Evolutionary conservation across 2,797 vertebrate species (phyloP), one percentile per base, ranked within the genome.

Genomic region (Acomys russatus): DNA sequence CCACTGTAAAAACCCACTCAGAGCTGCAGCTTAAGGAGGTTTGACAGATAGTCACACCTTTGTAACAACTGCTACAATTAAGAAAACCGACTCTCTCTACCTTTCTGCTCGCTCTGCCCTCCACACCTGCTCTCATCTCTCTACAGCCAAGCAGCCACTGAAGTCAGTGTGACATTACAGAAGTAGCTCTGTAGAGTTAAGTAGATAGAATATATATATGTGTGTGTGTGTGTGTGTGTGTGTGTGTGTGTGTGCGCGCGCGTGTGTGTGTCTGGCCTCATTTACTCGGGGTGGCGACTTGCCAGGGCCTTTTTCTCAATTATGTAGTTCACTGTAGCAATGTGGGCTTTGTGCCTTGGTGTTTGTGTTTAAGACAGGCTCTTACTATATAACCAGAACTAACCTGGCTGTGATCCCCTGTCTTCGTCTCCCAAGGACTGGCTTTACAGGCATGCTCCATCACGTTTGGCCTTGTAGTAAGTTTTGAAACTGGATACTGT

Each of bases 181-280:
- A 83, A 74, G 12, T 44, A 6, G 30, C n/a, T 96, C 88, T 92
- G n/a, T 23, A 85, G 54, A 87, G 76, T 96, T 73, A n/a, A 85
- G 38, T 12, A 80, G 35, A 15, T 12, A 61, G 12, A 7, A 33
- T 25, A 33, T 25, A 8, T 12, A 15, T 28, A 49, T 74, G 54
- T 66, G 71, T 61, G 35, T 63, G n/a, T 66, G 30, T 44, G 44
- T 44, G 44, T 44, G 44, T 44, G 44, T 44, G 44, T 44, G 44
- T 44, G 44, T 44, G 44, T 44, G 44, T 44, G 44, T 44, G 44
- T 44, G 44, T 44, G 44, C 4, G 44, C 4, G 44, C 4, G 44
- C 4, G 44, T 44, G 44, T 44, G 44, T 44, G 44, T 44, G 44
- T 44, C 3, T n/a, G n/a, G 4, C 20, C 80, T 88, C 49, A 63